phyloP scores from a whole-genome alignment of 2,797 vertebrate genomes.

The Echeneis naucrates region DNA sequence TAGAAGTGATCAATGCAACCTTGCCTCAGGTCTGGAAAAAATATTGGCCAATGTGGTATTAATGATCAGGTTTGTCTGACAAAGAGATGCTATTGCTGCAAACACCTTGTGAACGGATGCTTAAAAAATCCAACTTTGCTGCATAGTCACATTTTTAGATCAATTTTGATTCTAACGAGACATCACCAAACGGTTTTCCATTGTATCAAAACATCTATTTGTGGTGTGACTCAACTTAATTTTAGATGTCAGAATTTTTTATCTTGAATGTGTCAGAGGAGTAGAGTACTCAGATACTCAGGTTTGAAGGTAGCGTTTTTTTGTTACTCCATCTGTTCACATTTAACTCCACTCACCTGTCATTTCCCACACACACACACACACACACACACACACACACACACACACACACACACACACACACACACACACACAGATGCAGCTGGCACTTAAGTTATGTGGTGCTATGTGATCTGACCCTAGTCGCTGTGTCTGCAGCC shows the following conservation, averaged over 20 bases:
- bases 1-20: neutral
- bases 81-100: conserved; percentile 22
- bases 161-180: conserved; percentile 1
- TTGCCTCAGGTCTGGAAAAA: neutral
- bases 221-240: conserved; percentile 10
- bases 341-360: conserved; percentile 74
- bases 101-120: conserved; percentile 43
- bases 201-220: conserved; percentile 7
- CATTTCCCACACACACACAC: conserved; percentile 38
- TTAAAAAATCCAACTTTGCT: conserved; percentile 22
- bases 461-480: conserved; percentile 79
- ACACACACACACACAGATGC: conserved; percentile 46
- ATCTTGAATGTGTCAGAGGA: conserved; percentile 15
- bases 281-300: conserved; percentile 24
- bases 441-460: conserved; percentile 75
- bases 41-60: conserved; percentile 14
- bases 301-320: conserved; percentile 32
- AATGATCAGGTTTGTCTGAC: conserved; percentile 7
- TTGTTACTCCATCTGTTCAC: conserved; percentile 40
- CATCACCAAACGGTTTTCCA: conserved; percentile 3
- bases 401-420: conserved; percentile 48
- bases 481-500: conserved; percentile 74
- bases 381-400: conserved; percentile 48
- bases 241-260: conserved; percentile 6
- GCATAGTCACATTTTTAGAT: neutral